Base-by-base conservation (phyloP, 2,113 vertebrate species). In the Megatriorchis doriae region DNA sequence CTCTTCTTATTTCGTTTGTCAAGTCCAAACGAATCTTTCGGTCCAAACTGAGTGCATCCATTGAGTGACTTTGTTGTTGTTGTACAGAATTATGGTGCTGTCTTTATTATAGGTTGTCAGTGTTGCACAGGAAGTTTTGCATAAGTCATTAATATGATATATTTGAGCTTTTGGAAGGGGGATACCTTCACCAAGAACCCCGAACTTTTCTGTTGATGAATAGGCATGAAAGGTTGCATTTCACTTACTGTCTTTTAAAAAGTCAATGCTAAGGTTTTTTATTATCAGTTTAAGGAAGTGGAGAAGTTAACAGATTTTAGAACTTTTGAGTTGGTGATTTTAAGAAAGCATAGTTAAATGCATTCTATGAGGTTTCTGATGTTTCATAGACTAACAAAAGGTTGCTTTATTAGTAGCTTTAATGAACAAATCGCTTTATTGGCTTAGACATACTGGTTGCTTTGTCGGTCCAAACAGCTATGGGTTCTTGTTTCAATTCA, bases 401-500 rank as follows among this genome's bases (percentile, higher is more conserved):
- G 97, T 98, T 98, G 97, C 98, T 98, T 98, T 98, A 98, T 98
- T 98, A 97, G 97, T 97, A 98, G 97, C 94, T 97, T 98, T 98
- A 98, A 98, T 98, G 98, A 98, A 98, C 97, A 97, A 98, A 98
- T 98, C 71, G 95, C 98, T 98, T 98, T 98, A 98, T 98, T 98
- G 98, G 98, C 97, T 97, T 97, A 98, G 97, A 96, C 97, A 98
- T 98, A 98, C 98, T 98, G 97, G 98, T 98, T 98, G 98, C 98
- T 98, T 98, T 98, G 98, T 98, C 88, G 90, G 96, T 92, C 91
- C 96, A 95, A 97, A 97, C 95, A 97, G 98, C 98, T 98, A 97
- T 97, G 98, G 97, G 98, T 98, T 98, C 98, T 98, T 98, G 94
- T 98, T 98, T 98, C 98, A 98, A 97, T 98, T 98, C 98, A 97